Conservation (phyloP, 2,113 vertebrate species). For the Chionis minor region DNA sequence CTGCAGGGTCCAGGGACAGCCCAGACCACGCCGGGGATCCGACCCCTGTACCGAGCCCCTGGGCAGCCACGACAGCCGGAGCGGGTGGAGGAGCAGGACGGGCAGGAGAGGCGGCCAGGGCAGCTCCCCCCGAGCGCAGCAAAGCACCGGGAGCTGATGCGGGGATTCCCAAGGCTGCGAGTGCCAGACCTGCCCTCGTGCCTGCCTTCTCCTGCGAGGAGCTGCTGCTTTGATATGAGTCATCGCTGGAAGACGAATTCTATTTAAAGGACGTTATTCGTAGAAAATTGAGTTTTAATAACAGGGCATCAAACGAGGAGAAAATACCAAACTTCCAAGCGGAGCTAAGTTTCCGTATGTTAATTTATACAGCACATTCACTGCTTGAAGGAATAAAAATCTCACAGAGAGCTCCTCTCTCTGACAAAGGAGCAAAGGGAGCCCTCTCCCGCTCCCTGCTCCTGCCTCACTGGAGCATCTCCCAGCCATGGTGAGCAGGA, state of each 20-base stretch:
- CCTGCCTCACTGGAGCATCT: neutral
- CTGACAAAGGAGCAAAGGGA: neutral
- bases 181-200: slow-evolving; percentile 54
- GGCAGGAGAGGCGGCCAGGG: neutral
- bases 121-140: neutral
- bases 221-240: slow-evolving; percentile 17
- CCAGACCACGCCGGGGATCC: accelerated
- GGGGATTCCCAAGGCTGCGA: neutral
- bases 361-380: slow-evolving; percentile 24
- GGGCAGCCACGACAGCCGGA: accelerated
- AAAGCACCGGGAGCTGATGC: neutral
- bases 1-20: neutral
- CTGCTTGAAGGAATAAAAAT: neutral
- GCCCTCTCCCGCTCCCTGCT: neutral
- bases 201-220: slow-evolving; percentile 28
- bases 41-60: accelerated
- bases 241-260: slow-evolving; percentile 35
- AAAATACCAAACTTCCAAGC: slow-evolving; percentile 42
- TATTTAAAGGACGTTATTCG: slow-evolving; percentile 49
- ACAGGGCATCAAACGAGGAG: slow-evolving; percentile 47
- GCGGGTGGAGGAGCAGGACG: accelerated
- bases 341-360: neutral
- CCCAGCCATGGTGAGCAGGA: accelerated
- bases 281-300: slow-evolving; percentile 65
- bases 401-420: neutral